phyloP scores from a whole-genome alignment of 2,888 invertebrate species.

The Trichogramma dendrolimi region DNA sequence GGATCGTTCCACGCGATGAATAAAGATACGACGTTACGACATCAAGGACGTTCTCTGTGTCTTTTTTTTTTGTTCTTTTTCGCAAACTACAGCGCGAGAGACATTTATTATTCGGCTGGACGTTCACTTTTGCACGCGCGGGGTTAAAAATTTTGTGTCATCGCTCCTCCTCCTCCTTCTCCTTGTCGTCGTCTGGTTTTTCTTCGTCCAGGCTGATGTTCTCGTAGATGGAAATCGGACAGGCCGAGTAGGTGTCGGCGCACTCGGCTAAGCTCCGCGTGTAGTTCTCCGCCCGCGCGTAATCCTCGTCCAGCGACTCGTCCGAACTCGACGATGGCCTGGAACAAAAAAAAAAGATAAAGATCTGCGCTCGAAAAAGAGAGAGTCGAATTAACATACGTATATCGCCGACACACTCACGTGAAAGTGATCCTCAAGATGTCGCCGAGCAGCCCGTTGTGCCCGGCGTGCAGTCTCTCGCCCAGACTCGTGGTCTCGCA shows the following conservation, averaged over 20 bases:
- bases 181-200: too few species aligned
- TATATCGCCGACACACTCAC: slow-evolving; percentile 36
- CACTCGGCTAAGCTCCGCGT: slow-evolving; percentile 31
- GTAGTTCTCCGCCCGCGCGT: slow-evolving; percentile 30
- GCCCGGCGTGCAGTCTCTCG: slow-evolving; percentile 33
- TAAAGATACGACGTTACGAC: too few species aligned
- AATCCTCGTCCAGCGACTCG: slow-evolving; percentile 37
- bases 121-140: too few species aligned
- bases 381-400: background rate
- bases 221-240: slow-evolving; percentile 44
- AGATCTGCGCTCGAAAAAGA: background rate
- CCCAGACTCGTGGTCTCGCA: slow-evolving; percentile 43
- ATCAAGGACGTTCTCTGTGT: too few species aligned
- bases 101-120: too few species aligned
- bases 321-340: slow-evolving; percentile 40
- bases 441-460: slow-evolving; percentile 46
- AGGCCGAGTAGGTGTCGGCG: slow-evolving; percentile 35
- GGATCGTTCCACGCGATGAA: too few species aligned
- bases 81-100: too few species aligned
- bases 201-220: slow-evolving; percentile 28
- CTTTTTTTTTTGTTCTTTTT: too few species aligned
- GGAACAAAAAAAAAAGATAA: slow-evolving; percentile 28
- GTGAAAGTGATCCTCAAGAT: slow-evolving; percentile 44
- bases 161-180: too few species aligned
- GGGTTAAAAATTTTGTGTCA: too few species aligned